Percentiles rank a stretch among this genome's conserved stretches.
These are phyloP conservation scores for Imbricaverruca yamaguchii DNA, from an alignment of 2,888 invertebrate species.

Conservation along the genomic window DNA sequence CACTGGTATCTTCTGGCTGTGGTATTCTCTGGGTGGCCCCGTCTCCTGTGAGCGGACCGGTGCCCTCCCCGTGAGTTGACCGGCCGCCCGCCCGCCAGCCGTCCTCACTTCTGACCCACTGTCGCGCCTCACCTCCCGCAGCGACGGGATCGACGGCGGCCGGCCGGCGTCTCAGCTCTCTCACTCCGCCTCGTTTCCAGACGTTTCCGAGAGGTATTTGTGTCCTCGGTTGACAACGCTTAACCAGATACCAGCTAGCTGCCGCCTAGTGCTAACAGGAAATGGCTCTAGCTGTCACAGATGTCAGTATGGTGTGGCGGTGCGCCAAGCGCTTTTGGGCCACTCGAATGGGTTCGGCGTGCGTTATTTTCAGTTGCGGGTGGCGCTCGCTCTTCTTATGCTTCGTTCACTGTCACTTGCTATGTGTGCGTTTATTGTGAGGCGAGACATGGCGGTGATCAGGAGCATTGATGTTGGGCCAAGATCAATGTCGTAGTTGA, in stretches of 20 bases:
- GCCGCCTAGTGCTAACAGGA: slow-evolving; percentile 10
- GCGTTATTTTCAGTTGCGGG: neutral
- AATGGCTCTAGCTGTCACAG: slow-evolving; percentile 3
- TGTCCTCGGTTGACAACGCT: neutral
- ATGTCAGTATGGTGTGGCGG: neutral
- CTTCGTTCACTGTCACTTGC: neutral
- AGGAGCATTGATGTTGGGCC: too few relatives aligned
- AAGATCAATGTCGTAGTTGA: too few relatives aligned
- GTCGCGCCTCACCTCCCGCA: neutral
- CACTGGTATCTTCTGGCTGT: too few relatives aligned
- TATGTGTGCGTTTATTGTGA: too few relatives aligned
- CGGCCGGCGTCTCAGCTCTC: neutral
- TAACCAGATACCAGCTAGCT: neutral
- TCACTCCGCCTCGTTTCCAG: slow-evolving; percentile 12
- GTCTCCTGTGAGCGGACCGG: too few relatives aligned
- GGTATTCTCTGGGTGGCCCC: too few relatives aligned
- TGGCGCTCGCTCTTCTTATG: neutral
- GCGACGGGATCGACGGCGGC: neutral
- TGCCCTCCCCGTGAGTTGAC: neutral
- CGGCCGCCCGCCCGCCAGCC: neutral
- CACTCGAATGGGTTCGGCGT: neutral
- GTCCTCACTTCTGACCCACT: neutral
- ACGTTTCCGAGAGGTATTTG: slow-evolving; percentile 13
- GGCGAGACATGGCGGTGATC: too few relatives aligned
- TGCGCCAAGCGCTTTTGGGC: neutral